These are phyloP conservation scores for Chrosomus eos DNA, from an alignment of 2,797 vertebrate genomes.

Conservation along the genomic window DNA sequence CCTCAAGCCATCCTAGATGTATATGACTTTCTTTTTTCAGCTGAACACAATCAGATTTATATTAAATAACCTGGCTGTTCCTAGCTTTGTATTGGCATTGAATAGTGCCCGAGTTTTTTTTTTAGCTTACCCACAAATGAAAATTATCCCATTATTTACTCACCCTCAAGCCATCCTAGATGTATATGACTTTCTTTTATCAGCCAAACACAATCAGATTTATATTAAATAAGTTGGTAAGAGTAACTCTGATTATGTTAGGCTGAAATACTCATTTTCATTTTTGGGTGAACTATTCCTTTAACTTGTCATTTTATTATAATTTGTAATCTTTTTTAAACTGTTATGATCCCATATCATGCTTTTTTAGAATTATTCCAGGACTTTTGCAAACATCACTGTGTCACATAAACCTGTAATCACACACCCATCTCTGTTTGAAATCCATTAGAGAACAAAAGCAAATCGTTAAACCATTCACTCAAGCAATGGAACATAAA, in stretches of 20 bases:
- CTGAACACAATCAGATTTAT: background rate
- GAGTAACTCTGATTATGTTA: no score
- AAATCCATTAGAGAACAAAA: conserved; percentile 21
- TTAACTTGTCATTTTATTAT: background rate
- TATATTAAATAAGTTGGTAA: no score
- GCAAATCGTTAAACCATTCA: conserved; percentile 14
- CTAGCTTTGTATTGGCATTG: no score
- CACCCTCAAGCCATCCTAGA: no score
- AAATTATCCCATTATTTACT: no score
- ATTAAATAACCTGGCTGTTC: no score
- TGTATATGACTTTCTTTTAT: no score
- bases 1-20: background rate
- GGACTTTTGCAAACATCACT: background rate
- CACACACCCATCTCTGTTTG: conserved; percentile 12
- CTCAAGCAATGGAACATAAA: conserved; percentile 23
- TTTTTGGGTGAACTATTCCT: background rate
- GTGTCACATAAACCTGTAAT: background rate
- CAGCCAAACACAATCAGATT: no score
- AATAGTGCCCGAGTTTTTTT: no score
- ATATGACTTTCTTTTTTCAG: background rate
- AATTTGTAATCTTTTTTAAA: background rate
- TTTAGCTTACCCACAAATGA: no score
- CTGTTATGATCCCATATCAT: background rate
- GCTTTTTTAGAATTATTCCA: background rate
- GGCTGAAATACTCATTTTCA: no score